Evolutionary conservation across 2,113 vertebrate genomes (phyloP).

Genomic region (Propithecus coquereli): DNA sequence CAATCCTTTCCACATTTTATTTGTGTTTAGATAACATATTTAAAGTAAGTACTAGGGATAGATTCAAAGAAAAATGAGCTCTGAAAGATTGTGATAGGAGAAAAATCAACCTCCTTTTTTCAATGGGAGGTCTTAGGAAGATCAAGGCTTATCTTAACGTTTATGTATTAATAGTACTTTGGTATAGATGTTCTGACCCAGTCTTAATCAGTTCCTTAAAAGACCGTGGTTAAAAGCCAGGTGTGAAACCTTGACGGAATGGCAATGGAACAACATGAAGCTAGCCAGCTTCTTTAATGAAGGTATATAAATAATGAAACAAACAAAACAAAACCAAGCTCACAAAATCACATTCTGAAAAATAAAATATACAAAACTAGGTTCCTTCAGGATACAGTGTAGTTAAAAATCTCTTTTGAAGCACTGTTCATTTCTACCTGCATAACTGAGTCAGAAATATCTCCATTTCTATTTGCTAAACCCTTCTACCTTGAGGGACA

Average conservation of each 20-base stretch:
- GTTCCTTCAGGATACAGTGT: background rate
- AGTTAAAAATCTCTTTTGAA: background rate
- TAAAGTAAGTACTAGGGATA: background rate
- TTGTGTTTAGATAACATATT: background rate
- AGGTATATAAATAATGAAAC: background rate
- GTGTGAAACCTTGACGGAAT: background rate
- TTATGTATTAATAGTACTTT: background rate
- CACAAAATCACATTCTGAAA: background rate
- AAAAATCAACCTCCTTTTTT: background rate
- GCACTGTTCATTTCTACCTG: background rate
- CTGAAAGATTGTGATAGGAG: background rate
- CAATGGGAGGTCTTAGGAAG: background rate
- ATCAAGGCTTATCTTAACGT: background rate
- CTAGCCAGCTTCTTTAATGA: background rate
- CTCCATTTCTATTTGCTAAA: background rate
- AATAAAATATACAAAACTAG: background rate
- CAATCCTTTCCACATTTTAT: background rate
- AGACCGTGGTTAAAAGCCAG: background rate
- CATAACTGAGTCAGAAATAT: background rate
- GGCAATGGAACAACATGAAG: background rate
- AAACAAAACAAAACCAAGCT: background rate
- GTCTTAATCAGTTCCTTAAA: background rate
- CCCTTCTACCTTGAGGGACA: background rate
- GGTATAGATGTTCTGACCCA: background rate
- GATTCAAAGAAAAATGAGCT: background rate